Percentiles rank a stretch among this genome's conserved stretches.
These are phyloP conservation scores for Monopterus albus DNA, from an alignment of 2,113 vertebrate genomes.

Conservation along the genomic window DNA sequence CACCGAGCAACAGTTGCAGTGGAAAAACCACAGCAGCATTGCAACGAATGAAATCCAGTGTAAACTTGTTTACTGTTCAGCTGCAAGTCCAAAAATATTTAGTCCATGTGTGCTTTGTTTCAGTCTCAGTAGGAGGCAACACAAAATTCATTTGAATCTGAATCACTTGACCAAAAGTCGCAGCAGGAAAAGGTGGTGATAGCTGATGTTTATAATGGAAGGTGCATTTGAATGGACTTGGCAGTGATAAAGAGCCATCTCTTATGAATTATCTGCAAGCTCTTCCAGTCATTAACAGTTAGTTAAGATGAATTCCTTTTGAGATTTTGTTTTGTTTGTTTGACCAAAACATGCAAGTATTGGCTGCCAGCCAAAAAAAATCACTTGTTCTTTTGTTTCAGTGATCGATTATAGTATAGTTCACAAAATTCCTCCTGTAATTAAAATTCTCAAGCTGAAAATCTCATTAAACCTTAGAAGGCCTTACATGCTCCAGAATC, in stretches of 20 bases:
- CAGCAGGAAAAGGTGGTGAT: slow-evolving; percentile 11
- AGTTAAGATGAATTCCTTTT: too few species aligned
- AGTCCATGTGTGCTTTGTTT: slow-evolving; percentile 16
- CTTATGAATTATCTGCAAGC: slow-evolving; percentile 26
- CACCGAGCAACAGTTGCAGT: neutral
- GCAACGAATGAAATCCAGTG: slow-evolving; percentile 21
- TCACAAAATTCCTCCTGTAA: neutral
- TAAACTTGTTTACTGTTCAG: slow-evolving; percentile 8
- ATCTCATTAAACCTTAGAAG: neutral
- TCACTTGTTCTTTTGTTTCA: slow-evolving; percentile 9
- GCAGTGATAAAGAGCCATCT: slow-evolving; percentile 2
- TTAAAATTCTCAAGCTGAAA: neutral
- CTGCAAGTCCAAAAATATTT: slow-evolving; percentile 18
- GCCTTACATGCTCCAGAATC: too few species aligned
- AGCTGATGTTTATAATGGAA: slow-evolving; percentile 19
- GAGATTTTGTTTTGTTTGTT: too few species aligned
- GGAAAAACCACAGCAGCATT: slow-evolving; percentile 1
- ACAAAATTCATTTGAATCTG: slow-evolving; percentile 2
- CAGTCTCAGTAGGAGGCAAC: slow-evolving; percentile 8
- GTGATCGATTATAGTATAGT: neutral
- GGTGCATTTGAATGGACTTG: slow-evolving; percentile 4
- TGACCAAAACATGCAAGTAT: slow-evolving; percentile 10
- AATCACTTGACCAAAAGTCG: slow-evolving; percentile 27
- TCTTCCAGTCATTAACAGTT: slow-evolving; percentile 7
- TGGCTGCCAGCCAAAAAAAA: neutral